phyloP scores from a whole-genome alignment of 2,113 vertebrate species.

The Muscicapa adusta region DNA sequence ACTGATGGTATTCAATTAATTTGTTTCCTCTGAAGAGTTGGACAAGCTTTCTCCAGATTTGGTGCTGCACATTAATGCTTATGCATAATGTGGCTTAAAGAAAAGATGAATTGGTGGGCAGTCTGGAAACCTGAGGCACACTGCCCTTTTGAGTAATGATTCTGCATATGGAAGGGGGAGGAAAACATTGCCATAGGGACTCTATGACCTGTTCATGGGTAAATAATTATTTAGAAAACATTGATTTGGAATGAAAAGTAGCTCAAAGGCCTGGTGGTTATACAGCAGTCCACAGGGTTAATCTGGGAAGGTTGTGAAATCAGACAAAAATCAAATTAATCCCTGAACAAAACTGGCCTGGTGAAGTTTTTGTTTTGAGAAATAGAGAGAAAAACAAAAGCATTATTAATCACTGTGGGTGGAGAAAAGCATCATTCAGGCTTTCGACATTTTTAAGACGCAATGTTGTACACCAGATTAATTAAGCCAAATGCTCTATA shows the following conservation, averaged over 20 bases:
- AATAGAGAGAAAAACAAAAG: not conserved
- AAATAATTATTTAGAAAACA: conserved; percentile 45
- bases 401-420: not conserved
- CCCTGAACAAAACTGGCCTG: not conserved
- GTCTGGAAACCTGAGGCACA: not conserved
- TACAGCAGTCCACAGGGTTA: not conserved
- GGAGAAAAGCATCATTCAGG: not conserved
- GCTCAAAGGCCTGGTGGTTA: not conserved
- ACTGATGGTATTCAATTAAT: not conserved
- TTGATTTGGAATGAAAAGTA: conserved; percentile 33
- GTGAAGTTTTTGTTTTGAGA: not conserved
- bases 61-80: not conserved
- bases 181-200: not conserved
- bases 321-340: conserved; percentile 1
- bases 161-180: not conserved
- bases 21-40: not conserved
- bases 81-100: not conserved
- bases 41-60: not conserved
- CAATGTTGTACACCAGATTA: not conserved
- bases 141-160: conserved; percentile 29
- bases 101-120: conserved; percentile 15
- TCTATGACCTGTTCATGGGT: conserved; percentile 3
- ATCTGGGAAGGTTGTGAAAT: not conserved
- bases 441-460: not conserved
- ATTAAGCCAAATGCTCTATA: not conserved